Conservation (phyloP, 2,113 vertebrate species). For the Dunckerocampus dactyliophorus region DNA sequence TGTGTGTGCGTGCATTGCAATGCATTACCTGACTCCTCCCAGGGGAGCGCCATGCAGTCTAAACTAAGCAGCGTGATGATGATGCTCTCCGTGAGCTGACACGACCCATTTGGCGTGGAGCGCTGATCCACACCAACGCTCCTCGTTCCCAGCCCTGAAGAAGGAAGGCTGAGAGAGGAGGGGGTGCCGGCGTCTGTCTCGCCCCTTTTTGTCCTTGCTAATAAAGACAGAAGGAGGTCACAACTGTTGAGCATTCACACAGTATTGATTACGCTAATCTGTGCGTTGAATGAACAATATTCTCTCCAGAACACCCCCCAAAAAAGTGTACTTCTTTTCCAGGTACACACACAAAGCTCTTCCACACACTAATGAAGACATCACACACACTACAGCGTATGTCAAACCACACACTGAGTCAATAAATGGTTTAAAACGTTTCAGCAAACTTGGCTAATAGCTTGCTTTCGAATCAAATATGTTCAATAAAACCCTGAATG, state of each 20-base stretch:
- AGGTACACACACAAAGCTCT: too few relatives aligned
- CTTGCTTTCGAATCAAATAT: too few relatives aligned
- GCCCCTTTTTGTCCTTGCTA: conserved; percentile 35
- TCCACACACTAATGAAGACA: too few relatives aligned
- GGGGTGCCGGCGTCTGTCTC: conserved; percentile 11
- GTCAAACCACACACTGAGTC: too few relatives aligned
- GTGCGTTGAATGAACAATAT: too few relatives aligned
- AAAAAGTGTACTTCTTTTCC: too few relatives aligned
- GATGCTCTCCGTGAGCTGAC: conserved; percentile 66
- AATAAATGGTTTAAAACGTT: too few relatives aligned
- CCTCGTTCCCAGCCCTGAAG: conserved; percentile 48
- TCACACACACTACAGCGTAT: too few relatives aligned
- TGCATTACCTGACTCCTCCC: conserved; percentile 57
- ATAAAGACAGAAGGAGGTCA: conserved; percentile 11
- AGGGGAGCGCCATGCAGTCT: conserved; percentile 47
- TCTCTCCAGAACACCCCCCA: too few relatives aligned
- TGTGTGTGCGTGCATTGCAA: conserved; percentile 40
- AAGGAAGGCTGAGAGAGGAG: not conserved
- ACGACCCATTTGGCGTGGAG: conserved; percentile 62
- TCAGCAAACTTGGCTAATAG: too few relatives aligned
- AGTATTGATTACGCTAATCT: conserved; percentile 13
- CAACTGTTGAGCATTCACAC: conserved; percentile 35
- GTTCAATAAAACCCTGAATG: too few relatives aligned
- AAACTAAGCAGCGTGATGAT: conserved; percentile 65
- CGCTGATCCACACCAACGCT: conserved; percentile 53